These are phyloP conservation scores for Acrossocheilus fasciatus DNA, from an alignment of 2,797 vertebrate species.

Conservation along the genomic window DNA sequence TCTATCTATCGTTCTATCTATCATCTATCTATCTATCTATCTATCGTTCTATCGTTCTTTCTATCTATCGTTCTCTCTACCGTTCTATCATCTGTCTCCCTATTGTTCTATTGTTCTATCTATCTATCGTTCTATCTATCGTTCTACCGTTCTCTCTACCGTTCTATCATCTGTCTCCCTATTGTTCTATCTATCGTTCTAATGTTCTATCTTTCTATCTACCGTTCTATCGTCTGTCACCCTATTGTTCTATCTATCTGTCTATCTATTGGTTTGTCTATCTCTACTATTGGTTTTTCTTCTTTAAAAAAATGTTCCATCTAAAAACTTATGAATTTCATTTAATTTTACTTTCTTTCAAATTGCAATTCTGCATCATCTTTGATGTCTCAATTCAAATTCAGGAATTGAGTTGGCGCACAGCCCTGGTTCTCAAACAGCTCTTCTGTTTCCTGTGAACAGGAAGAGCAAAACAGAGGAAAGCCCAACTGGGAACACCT, in stretches of 20 bases:
- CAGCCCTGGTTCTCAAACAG: neutral
- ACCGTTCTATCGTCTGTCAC: too few species aligned
- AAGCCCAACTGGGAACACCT: slow-evolving; percentile 99
- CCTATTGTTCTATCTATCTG: too few species aligned
- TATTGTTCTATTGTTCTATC: too few species aligned
- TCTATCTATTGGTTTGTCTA: neutral
- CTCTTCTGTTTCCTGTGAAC: slow-evolving; percentile 15
- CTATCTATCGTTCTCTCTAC: too few species aligned
- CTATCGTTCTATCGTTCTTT: too few species aligned
- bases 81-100: too few species aligned
- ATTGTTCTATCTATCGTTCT: too few species aligned
- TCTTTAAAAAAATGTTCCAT: neutral
- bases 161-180: neutral
- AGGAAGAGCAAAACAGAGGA: slow-evolving; percentile 99
- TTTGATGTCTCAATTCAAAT: neutral
- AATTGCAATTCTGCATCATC: neutral
- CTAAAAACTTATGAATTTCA: neutral
- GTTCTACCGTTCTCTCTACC: too few species aligned
- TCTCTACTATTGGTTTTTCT: neutral
- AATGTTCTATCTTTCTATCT: too few species aligned
- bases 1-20: too few species aligned
- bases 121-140: too few species aligned
- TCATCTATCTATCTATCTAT: too few species aligned
- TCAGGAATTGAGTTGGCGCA: neutral
- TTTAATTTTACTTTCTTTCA: neutral